Conservation (phyloP, 2,797 vertebrate genomes). For the Podarcis siculus region DNA sequence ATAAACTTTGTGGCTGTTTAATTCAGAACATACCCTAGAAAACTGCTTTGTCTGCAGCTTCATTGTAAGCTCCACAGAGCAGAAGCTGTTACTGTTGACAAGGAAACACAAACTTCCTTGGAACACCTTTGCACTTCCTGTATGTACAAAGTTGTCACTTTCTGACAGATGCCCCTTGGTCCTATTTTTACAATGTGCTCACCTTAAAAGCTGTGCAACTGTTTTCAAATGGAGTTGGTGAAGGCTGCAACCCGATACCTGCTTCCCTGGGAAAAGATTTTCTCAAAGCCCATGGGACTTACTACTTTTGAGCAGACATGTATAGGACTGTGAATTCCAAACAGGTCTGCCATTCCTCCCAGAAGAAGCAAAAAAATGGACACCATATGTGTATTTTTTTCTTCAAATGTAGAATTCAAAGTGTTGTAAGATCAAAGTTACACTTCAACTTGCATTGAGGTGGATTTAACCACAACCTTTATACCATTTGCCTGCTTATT, state of each 20-base stretch:
- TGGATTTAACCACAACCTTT: not conserved
- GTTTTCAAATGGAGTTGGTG: not conserved
- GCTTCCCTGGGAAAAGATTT: no score
- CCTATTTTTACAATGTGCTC: not conserved
- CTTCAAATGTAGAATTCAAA: not conserved
- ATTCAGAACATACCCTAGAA: slow-evolving; percentile 14
- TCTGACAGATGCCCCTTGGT: not conserved
- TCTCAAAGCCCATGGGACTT: no score
- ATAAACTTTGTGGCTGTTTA: not conserved
- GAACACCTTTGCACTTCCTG: not conserved
- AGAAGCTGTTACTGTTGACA: not conserved
- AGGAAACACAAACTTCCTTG: not conserved
- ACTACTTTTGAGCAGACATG: no score
- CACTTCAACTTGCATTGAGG: not conserved
- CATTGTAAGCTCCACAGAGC: not conserved
- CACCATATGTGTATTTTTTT: not conserved
- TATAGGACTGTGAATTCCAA: not conserved
- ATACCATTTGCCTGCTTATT: not conserved
- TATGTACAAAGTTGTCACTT: not conserved
- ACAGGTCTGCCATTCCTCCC: not conserved
- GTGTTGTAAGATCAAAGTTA: not conserved
- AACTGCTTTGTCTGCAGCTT: not conserved
- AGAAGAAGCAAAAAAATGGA: not conserved
- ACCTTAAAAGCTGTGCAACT: no score
- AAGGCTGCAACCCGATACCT: not conserved